phyloP scores from a whole-genome alignment of 2,888 invertebrate species.

The Sinhomidia bicolor region DNA sequence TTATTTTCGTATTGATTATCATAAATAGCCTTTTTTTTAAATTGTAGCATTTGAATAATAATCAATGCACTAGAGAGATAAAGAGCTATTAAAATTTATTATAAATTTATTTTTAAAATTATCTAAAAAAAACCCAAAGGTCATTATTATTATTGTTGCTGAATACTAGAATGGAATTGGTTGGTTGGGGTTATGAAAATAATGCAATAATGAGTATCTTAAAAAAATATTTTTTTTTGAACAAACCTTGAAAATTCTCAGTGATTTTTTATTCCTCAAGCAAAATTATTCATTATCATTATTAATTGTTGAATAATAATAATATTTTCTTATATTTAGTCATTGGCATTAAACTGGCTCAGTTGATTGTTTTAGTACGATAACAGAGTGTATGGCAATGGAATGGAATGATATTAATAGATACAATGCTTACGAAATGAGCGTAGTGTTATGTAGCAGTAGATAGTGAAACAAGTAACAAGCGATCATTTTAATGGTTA shows the following conservation, averaged over 20 bases:
- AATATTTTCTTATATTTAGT: neutral
- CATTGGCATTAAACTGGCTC: neutral
- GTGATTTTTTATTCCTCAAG: neutral
- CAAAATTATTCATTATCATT: neutral
- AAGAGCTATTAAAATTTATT: too few species aligned
- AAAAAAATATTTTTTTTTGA: neutral
- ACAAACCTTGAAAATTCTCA: conserved; percentile 28
- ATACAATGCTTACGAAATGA: neutral
- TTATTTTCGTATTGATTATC: neutral
- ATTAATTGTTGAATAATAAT: neutral
- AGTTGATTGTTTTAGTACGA: neutral
- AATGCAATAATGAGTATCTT: neutral
- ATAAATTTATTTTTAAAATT: too few species aligned
- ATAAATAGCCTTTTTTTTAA: neutral
- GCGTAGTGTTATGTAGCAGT: neutral
- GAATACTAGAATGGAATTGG: neutral
- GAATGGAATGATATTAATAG: too few species aligned
- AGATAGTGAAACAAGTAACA: neutral
- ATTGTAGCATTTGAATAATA: neutral
- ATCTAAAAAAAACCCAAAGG: neutral
- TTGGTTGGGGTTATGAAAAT: neutral
- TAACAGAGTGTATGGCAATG: neutral
- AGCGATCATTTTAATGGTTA: neutral
- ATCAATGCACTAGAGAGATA: too few species aligned
- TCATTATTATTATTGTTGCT: neutral